Base-by-base conservation (phyloP, 2,888 invertebrate species). In the Spodoptera picta region DNA sequence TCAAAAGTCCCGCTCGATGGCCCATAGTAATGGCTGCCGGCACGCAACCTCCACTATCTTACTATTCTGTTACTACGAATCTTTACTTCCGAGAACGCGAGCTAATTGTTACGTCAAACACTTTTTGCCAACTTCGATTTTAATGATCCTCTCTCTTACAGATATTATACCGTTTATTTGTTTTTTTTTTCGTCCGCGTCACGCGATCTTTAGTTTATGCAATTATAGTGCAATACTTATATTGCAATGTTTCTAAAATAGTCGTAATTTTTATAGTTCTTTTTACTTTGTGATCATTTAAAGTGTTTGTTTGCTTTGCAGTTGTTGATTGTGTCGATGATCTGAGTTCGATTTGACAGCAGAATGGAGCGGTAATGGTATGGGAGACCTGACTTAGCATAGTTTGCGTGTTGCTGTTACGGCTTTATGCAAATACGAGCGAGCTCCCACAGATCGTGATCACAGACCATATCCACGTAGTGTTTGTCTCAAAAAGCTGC, bases 371-470 rank as follows among this genome's bases (percentile, higher is more conserved):
- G 57, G 68, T 51, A 60, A 27, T 63, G 53, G 72, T 68, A 74
- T 66, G 69, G 58, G 75, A 19, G 77, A 82, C 72, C 70, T 68
- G 31, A 81, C 75, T 60, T 66, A 23, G 73, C 73, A 71, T 63
- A 62, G 73, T 68, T 86, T 62, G 83, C 86, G 84, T 86, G 87
- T 55, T 55, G 24, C 14, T 61, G 31, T 79, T 83, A 70, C 63
- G 77, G 77, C 80, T 83, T 71, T 80, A 87, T 84, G 83, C 84
- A 87, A 85, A 87, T 86, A 83, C 65, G 58, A 56, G 63, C 64
- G 60, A 66, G 66, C 50, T 66, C 68, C 57, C 70, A 78, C 69
- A 52, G 44, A 54, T 58, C 50, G 55, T 69, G 67, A 64, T 69
- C 59, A 62, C 56, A 61, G 14, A 24, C 57, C n/a, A 60, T 56